Percentiles rank a stretch among this genome's conserved stretches.
phyloP scores from a whole-genome alignment of 2,113 vertebrate genomes.

The Camelus dromedarius region DNA sequence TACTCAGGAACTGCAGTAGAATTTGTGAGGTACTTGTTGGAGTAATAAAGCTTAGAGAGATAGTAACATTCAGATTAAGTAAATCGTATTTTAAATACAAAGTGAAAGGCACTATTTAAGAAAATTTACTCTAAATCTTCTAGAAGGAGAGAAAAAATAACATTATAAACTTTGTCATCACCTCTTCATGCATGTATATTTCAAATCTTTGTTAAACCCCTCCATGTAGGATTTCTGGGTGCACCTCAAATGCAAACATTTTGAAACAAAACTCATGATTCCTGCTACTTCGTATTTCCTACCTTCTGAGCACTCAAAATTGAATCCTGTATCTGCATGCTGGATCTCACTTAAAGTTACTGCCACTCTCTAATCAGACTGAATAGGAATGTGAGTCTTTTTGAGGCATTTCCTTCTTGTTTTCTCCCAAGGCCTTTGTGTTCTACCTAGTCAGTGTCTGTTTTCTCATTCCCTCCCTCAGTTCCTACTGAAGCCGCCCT shows the following conservation, averaged over 20 bases:
- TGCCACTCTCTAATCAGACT: neutral
- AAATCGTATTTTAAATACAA: slow-evolving; percentile 50
- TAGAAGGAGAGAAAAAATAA: slow-evolving; percentile 5
- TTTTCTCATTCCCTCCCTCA: slow-evolving; percentile 18
- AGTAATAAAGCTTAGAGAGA: slow-evolving; percentile 5
- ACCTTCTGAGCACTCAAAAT: neutral
- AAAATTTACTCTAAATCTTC: slow-evolving; percentile 38
- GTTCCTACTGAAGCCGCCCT: neutral
- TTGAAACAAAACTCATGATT: neutral
- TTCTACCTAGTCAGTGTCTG: neutral
- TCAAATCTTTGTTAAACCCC: neutral
- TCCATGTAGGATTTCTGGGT: neutral
- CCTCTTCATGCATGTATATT: neutral
- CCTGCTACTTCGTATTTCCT: neutral
- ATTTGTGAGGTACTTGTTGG: slow-evolving; percentile 47
- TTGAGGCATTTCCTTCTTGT: neutral
- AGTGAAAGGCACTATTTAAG: neutral
- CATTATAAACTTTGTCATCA: neutral
- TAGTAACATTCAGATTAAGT: neutral
- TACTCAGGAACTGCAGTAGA: neutral
- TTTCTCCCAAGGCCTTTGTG: neutral
- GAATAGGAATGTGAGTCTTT: neutral
- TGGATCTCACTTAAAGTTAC: neutral
- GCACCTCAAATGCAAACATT: neutral
- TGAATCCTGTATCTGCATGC: neutral